Base-by-base conservation (phyloP, 2,888 invertebrate genomes). In the Cartodere bifasciata region DNA sequence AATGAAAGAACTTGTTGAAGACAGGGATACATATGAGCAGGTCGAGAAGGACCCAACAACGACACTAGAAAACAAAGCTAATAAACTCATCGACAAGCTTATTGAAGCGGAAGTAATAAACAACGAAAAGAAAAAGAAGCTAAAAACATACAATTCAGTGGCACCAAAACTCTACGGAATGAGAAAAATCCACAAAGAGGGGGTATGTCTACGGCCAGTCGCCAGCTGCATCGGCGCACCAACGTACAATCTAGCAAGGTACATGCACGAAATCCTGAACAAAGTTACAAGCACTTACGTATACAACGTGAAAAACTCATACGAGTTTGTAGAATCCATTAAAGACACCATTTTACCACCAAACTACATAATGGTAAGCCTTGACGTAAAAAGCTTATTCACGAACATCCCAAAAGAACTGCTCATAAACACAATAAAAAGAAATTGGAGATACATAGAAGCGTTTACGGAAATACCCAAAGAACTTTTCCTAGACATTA, bases 41-140 rank as follows among this genome's bases (percentile, higher is more conserved):
- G 15, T 25, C 4, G 15, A 25, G n/a, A 25, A 13, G n/a, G 25
- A 25, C 25, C 25, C 25, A 9, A 25, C 25, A 11, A 9, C 10
- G 6, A 25, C 9, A 10, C 9, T 13, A 9, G n/a, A 13, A 11
- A n/a, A 14, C 5, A 25, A 4, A 13, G 14, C 25, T 14, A 26
- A 26, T 14, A 26, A 6, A 16, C 14, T 26, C 11, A 7, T 26
- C 11, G 14, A 14, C 15, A 16, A 26, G 26, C 14, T 14, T 26
- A 10, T 5, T 7, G 11, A 26, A 13, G 11, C 13, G 13, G 25
- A 15, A 10, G 13, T 25, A 9, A 25, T 25, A 25, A 15, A 13
- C 25, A 10, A 9, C n/a, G 16, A 4, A 26, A 26, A 10, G 3
- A 16, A 15, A 6, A 26, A 26, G 14, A 26, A 26, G 11, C 16